phyloP scores from a whole-genome alignment of 2,888 invertebrate genomes.

The Eupsilia transversa region DNA sequence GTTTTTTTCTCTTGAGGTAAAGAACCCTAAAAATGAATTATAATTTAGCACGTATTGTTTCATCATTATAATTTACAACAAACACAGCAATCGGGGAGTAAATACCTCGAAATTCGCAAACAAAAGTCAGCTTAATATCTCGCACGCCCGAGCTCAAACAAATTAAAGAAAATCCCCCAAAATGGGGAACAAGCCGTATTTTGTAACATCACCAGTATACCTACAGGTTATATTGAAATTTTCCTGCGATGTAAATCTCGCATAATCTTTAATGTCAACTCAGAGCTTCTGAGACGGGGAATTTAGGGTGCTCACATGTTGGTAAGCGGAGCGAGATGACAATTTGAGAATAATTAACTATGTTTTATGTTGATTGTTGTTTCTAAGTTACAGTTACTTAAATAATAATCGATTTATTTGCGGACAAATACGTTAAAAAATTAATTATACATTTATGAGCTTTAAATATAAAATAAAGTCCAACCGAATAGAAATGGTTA shows the following conservation, averaged over 20 bases:
- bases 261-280: slow-evolving; percentile 78
- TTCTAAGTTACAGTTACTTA: too few species aligned
- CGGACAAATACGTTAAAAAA: too few species aligned
- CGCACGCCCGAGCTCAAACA: slow-evolving; percentile 68
- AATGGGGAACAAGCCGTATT: slow-evolving; percentile 51
- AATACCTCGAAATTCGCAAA: slow-evolving; percentile 57
- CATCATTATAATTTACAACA: slow-evolving; percentile 45
- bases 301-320: slow-evolving; percentile 34
- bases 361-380: too few species aligned
- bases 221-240: slow-evolving; percentile 72
- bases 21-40: too few species aligned
- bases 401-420: too few species aligned
- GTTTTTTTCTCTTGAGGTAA: too few species aligned
- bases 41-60: neutral
- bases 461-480: too few species aligned
- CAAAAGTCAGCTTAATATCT: slow-evolving; percentile 55
- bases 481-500: too few species aligned
- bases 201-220: slow-evolving; percentile 39
- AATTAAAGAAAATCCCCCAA: slow-evolving; percentile 71
- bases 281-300: slow-evolving; percentile 63
- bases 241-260: slow-evolving; percentile 69
- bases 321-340: slow-evolving; percentile 54
- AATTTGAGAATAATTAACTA: too few species aligned
- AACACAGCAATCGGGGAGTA: slow-evolving; percentile 42
- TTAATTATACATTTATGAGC: too few species aligned